phyloP scores from a whole-genome alignment of 2,797 vertebrate genomes.

The Neoniphon sammara region DNA sequence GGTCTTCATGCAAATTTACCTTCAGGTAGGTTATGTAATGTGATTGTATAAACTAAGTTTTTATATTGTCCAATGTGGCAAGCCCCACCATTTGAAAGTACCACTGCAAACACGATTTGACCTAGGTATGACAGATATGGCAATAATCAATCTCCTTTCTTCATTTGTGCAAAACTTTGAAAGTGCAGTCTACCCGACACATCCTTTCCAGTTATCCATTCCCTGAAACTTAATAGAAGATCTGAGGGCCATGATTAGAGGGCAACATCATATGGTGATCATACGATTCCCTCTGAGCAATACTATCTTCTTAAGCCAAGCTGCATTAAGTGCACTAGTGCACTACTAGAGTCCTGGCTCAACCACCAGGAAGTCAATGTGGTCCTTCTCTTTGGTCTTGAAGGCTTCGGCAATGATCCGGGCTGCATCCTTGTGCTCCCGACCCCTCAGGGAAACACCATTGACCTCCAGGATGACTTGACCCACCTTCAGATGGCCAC shows the following conservation, averaged over 20 bases:
- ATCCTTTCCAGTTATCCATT: constrained; percentile 7
- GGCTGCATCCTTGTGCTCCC: constrained; percentile 90
- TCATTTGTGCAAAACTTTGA: constrained; percentile 48
- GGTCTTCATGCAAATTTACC: neutral
- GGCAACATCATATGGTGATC: constrained; percentile 15
- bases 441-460: constrained; percentile 86
- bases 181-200: constrained; percentile 32
- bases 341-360: constrained; percentile 80
- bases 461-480: constrained; percentile 95
- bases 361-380: constrained; percentile 91
- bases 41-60: neutral
- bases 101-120: constrained; percentile 6
- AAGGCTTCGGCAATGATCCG: constrained; percentile 94
- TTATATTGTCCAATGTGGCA: neutral
- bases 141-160: constrained; percentile 22
- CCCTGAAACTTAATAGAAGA: constrained; percentile 28
- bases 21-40: neutral
- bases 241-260: constrained; percentile 15
- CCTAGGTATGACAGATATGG: constrained; percentile 12
- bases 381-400: constrained; percentile 92
- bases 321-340: constrained; percentile 21
- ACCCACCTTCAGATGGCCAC: constrained; percentile 91
- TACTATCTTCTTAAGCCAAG: constrained; percentile 15
- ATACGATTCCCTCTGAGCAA: neutral
- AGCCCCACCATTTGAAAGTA: neutral